phyloP scores from a whole-genome alignment of 2,888 invertebrate genomes.

The Omphaloscelis lunosa region DNA sequence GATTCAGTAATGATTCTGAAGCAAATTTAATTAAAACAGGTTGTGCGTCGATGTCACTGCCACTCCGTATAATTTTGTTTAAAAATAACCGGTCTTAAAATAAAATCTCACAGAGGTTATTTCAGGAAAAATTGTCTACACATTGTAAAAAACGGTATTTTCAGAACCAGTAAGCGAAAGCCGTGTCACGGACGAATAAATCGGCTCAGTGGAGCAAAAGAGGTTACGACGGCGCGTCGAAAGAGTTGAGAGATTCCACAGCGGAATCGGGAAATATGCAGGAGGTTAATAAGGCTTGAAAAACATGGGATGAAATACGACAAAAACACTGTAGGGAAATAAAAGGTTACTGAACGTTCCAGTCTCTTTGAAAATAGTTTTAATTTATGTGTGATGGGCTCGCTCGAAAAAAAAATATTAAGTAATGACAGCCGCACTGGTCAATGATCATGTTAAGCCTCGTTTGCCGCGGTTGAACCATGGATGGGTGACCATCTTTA shows the following conservation, averaged over 20 bases:
- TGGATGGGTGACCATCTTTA: not conserved
- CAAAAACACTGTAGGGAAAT: not conserved
- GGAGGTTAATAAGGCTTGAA: not conserved
- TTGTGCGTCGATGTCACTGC: no score
- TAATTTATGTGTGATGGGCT: no score
- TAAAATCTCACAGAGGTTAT: no score
- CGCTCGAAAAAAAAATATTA: no score
- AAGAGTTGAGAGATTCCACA: conserved; percentile 5
- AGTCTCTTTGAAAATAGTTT: not conserved
- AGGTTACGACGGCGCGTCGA: conserved; percentile 26
- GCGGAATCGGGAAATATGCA: not conserved
- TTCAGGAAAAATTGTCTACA: not conserved
- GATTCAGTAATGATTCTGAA: no score
- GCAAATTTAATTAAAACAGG: no score
- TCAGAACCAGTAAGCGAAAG: conserved; percentile 11
- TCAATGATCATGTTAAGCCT: not conserved
- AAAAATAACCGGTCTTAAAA: no score
- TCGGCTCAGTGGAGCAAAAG: conserved; percentile 42
- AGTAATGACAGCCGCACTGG: not conserved
- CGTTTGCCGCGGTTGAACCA: not conserved
- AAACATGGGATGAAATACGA: not conserved
- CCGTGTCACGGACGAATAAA: conserved; percentile 27
- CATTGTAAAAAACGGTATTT: conserved; percentile 7
- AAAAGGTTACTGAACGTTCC: not conserved
- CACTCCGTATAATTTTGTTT: no score